A percentile compares a stretch with the other conserved stretches of the same genome.
Evolutionary conservation across 2,113 vertebrate species (phyloP).

Genomic region (Nerophis lumbriciformis): DNA sequence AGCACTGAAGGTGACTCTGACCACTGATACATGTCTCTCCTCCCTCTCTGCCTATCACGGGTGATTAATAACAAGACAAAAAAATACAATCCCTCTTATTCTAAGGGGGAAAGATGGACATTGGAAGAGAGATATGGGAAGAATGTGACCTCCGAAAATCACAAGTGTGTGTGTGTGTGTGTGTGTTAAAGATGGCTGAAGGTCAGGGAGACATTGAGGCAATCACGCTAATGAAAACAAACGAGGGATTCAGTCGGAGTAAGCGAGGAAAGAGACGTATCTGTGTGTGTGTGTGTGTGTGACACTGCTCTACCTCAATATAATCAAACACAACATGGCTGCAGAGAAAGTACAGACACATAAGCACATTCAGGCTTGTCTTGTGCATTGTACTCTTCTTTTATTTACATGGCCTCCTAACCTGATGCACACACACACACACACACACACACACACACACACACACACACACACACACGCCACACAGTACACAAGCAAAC

Average conservation of each 20-base stretch:
- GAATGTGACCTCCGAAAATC: conserved; percentile 49
- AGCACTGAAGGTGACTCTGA: conserved; percentile 59
- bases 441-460: conserved; percentile 17
- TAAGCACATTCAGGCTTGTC: conserved; percentile 23
- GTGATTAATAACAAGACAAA: conserved; percentile 4
- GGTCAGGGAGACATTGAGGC: conserved; percentile 72
- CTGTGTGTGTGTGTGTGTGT: conserved; percentile 13
- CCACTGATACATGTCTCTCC: conserved; percentile 4
- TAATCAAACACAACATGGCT: conserved; percentile 68
- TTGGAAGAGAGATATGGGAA: conserved; percentile 38
- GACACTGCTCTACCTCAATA: conserved; percentile 45
- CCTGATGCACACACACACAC: conserved; percentile 28
- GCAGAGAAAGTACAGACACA: conserved; percentile 49
- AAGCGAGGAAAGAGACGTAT: conserved; percentile 25
- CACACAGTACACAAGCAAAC: conserved; percentile 11
- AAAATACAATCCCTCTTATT: conserved; percentile 1
- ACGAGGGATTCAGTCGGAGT: conserved; percentile 60
- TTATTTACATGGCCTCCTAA: conserved; percentile 59
- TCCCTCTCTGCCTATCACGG: conserved; percentile 5
- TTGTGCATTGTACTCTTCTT: conserved; percentile 39
- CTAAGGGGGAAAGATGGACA: conserved; percentile 10
- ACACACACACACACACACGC: conserved; percentile 13
- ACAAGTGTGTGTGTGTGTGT: conserved; percentile 28
- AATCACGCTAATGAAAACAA: conserved; percentile 80
- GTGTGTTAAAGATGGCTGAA: conserved; percentile 62